phyloP scores from a whole-genome alignment of 2,888 invertebrate genomes.

The Temnothorax ravouxi region DNA sequence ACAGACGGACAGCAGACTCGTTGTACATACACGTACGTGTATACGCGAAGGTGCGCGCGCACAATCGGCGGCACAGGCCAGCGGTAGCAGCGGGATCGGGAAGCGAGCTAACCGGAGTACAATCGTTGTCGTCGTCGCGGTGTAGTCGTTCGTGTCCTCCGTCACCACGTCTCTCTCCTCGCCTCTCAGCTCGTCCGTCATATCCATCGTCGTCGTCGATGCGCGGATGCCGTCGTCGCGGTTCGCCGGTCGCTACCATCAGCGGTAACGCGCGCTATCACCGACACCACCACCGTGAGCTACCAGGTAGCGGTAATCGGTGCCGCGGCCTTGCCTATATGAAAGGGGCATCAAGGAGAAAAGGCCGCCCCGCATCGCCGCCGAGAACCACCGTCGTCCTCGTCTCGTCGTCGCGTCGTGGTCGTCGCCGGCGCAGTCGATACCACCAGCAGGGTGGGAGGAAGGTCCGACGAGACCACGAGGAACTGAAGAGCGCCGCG shows the following conservation, averaged over 20 bases:
- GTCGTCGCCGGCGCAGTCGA: conserved; percentile 51
- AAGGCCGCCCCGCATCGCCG: conserved; percentile 24
- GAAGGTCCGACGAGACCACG: conserved; percentile 51
- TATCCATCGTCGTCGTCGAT: conserved; percentile 55
- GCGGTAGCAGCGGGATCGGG: conserved; percentile 15
- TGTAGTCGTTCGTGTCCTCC: conserved; percentile 27
- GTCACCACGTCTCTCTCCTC: background rate
- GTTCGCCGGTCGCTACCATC: conserved; percentile 44
- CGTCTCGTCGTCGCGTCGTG: conserved; percentile 35
- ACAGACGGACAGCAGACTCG: background rate
- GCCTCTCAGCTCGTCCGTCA: background rate
- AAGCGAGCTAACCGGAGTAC: conserved; percentile 40
- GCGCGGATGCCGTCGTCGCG: conserved; percentile 59
- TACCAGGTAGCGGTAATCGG: conserved; percentile 1
- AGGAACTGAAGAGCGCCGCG: conserved; percentile 45
- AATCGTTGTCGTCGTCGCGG: conserved; percentile 39
- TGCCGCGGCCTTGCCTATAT: conserved; percentile 51
- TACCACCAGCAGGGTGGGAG: conserved; percentile 48
- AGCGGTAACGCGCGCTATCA: conserved; percentile 62
- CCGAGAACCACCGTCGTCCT: conserved; percentile 1
- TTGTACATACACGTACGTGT: conserved; percentile 27
- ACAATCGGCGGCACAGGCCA: conserved; percentile 32
- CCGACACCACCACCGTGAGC: conserved; percentile 19
- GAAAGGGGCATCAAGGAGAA: conserved; percentile 68
- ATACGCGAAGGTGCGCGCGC: conserved; percentile 64